These are phyloP conservation scores for Platyscapa corneri DNA, from an alignment of 1,140 invertebrate genomes.

Conservation along the genomic window DNA sequence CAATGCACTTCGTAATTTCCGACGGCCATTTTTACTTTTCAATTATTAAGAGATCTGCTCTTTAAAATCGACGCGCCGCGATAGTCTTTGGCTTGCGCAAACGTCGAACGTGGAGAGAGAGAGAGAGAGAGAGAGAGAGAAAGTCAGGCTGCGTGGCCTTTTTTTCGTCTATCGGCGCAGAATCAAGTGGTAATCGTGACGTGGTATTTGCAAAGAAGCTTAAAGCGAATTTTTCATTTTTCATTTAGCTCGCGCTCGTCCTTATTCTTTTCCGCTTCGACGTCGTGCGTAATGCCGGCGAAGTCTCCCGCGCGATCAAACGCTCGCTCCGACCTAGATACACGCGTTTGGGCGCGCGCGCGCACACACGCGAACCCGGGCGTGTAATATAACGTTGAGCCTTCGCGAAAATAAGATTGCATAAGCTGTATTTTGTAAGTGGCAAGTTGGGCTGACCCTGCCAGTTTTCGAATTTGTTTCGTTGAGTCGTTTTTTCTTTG, in stretches of 20 bases:
- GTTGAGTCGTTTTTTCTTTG: neutral
- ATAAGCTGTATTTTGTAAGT: conserved; percentile 29
- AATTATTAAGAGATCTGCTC: neutral
- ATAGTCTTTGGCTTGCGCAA: neutral
- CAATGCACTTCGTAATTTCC: neutral
- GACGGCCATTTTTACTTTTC: neutral
- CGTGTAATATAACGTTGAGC: conserved; percentile 20
- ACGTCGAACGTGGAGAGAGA: too few relatives aligned
- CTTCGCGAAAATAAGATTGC: conserved; percentile 37
- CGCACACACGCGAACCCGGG: neutral
- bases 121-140: too few relatives aligned
- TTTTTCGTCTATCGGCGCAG: neutral
- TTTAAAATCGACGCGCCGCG: neutral
- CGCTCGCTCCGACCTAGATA: conserved; percentile 19
- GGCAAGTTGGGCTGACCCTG: neutral
- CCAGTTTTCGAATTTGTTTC: neutral
- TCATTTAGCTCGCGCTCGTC: neutral
- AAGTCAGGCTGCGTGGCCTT: too few relatives aligned
- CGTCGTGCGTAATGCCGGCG: neutral
- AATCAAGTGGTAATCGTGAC: neutral
- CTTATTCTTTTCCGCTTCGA: neutral
- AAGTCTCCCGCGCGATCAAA: neutral
- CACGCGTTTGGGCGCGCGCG: neutral
- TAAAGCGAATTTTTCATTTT: neutral
- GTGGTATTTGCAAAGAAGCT: neutral